Base-by-base conservation (phyloP, 2,888 invertebrate genomes). In the Calameuta idolon region DNA sequence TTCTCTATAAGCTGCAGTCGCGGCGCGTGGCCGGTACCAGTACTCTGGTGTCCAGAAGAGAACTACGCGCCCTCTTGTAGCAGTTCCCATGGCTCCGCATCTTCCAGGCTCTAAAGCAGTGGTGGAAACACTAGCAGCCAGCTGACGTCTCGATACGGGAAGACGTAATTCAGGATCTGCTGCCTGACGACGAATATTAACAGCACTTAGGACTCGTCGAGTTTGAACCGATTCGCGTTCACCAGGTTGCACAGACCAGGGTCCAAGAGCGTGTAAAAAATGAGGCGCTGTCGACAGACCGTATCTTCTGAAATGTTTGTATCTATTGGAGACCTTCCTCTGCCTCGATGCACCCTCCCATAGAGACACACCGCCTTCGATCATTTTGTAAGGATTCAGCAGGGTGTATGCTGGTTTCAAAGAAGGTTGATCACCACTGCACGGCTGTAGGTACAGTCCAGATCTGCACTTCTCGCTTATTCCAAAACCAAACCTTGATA, bases 1-100 rank as follows among this genome's bases (percentile, higher is more conserved):
- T 79, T 93, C 91, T 23, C 85, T 84, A 82, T 93, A 93, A 23
- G 92, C 91, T 37, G 90, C 89, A 12, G 87, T 87, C 0, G 92
- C 92, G 4, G 92, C 91, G 80, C 92, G 89, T 0, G 93, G 93
- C 73, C 93, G 85, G 83, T 93, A 94, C 93, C 92, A 93, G 83
- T 93, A 93, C 68, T 93, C 92, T 1, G 93, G 92, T 0, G 93
- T 94, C 94, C 94, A 94, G 83, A 94, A 94, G 5, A 93, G 87
- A 31, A 93, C 87, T 0, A 92, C 89, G 0, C 92, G 91, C 34
- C 89, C 87, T 81, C 83, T 85, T 3, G 83, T 81, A 4, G 83
- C 76, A 1, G 85, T 76, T 0, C 82, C 82, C 23, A 81, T 73
- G 5, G 81, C 78, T 0, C 82, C 84, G 33, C 80, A 79, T 31